A percentile compares a stretch with the other conserved stretches of the same genome.
These are phyloP conservation scores for Ophion ellenae DNA, from an alignment of 2,888 invertebrate species.

Conservation along the genomic window DNA sequence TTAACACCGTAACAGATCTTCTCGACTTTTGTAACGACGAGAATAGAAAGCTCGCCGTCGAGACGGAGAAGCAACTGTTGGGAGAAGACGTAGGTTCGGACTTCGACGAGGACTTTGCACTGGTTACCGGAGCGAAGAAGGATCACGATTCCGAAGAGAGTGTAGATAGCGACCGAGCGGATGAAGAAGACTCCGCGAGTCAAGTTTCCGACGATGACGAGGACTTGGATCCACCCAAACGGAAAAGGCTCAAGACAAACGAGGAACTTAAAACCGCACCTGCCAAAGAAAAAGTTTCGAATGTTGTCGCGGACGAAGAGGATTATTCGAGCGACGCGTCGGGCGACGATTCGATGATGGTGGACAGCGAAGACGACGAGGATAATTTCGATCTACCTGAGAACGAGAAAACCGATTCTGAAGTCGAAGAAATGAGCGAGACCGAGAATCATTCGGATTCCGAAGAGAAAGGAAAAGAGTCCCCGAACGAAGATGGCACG, in stretches of 20 bases:
- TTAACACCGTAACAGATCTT: conserved; percentile 84
- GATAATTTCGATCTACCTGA: conserved; percentile 61
- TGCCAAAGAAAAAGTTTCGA: conserved; percentile 54
- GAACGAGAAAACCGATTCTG: conserved; percentile 58
- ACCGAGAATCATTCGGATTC: conserved; percentile 52
- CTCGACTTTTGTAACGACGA: conserved; percentile 90
- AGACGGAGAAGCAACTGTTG: conserved; percentile 87
- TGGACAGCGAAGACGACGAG: conserved; percentile 61
- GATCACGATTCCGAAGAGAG: conserved; percentile 53
- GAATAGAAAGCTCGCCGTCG: conserved; percentile 86
- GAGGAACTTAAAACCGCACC: conserved; percentile 44
- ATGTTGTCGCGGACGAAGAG: conserved; percentile 52
- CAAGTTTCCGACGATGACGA: conserved; percentile 61
- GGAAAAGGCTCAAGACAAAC: conserved; percentile 62
- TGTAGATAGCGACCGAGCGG: conserved; percentile 70
- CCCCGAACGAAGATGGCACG: conserved; percentile 75
- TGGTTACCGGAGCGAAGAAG: conserved; percentile 83
- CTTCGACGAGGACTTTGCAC: conserved; percentile 87
- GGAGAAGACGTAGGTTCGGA: conserved; percentile 86
- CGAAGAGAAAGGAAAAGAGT: conserved; percentile 46
- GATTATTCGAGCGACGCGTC: conserved; percentile 62
- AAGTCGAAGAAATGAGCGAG: conserved; percentile 55
- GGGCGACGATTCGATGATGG: conserved; percentile 57
- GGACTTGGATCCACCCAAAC: conserved; percentile 42
- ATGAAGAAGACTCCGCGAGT: conserved; percentile 62